Evolutionary conservation across 2,797 vertebrate genomes (phyloP).

Genomic region (Xerus rutilus): DNA sequence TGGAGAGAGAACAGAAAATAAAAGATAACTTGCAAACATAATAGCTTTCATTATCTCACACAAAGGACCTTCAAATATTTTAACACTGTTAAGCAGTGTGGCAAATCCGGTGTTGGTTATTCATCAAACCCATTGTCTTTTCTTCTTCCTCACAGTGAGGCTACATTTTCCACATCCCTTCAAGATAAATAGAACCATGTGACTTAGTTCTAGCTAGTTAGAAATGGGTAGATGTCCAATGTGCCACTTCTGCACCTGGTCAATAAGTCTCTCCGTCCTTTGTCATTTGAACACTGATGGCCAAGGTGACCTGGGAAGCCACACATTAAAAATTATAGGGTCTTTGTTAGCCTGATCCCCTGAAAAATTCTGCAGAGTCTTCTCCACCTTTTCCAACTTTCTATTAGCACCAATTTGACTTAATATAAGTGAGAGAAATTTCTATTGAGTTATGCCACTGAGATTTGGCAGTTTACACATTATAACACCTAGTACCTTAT

Average conservation of each 20-base stretch:
- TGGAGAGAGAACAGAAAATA: slow-evolving; percentile 43
- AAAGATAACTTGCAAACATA: slow-evolving; percentile 42
- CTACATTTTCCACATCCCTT: not conserved
- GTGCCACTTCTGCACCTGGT: not conserved
- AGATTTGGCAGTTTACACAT: not conserved
- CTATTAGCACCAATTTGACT: not conserved
- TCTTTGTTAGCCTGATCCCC: not conserved
- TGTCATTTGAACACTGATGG: not conserved
- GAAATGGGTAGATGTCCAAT: not conserved
- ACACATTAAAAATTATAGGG: not conserved
- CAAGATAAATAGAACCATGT: not conserved
- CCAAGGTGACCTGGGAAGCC: not conserved
- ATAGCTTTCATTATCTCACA: slow-evolving; percentile 52
- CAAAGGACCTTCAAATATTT: slow-evolving; percentile 36
- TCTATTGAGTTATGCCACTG: not conserved
- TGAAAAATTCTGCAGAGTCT: not conserved
- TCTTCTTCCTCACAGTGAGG: not conserved
- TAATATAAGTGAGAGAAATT: not conserved
- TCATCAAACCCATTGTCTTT: not conserved
- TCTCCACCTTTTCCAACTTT: not conserved
- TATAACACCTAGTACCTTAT: not conserved
- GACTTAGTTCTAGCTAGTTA: not conserved
- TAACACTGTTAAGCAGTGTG: not conserved
- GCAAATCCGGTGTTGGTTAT: not conserved
- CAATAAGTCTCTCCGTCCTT: not conserved